A percentile compares a stretch with the other conserved stretches of the same genome.
Evolutionary conservation across 2,888 invertebrate species (phyloP).

Genomic region (Leptopilina drosophilae): DNA sequence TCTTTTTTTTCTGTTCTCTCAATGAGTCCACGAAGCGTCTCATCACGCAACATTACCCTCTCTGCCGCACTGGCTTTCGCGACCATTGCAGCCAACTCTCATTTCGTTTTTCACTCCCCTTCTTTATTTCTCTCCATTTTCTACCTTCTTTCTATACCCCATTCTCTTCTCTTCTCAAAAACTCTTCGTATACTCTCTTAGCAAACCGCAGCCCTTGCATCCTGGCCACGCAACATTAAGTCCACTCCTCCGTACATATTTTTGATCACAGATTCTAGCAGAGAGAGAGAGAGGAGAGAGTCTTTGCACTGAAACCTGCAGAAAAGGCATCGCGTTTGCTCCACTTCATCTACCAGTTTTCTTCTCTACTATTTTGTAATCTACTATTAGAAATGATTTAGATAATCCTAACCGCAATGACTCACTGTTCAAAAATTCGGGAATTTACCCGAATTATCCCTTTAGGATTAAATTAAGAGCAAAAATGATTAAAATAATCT

Average conservation of each 20-base stretch:
- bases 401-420: neutral
- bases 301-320: conserved; percentile 42
- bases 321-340: neutral
- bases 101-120: conserved; percentile 37
- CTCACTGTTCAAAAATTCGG: too few relatives aligned
- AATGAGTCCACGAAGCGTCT: conserved; percentile 75
- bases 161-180: conserved; percentile 36
- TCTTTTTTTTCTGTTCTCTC: conserved; percentile 62
- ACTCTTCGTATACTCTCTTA: conserved; percentile 4
- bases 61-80: conserved; percentile 19
- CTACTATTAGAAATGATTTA: neutral
- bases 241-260: conserved; percentile 66
- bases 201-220: conserved; percentile 62
- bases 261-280: conserved; percentile 58
- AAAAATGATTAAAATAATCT: too few relatives aligned
- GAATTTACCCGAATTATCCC: too few relatives aligned
- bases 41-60: conserved; percentile 76
- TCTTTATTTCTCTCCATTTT: conserved; percentile 49
- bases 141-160: conserved; percentile 38
- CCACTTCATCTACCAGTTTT: neutral
- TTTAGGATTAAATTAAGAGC: too few relatives aligned
- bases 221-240: conserved; percentile 72
- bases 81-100: conserved; percentile 46
- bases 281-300: conserved; percentile 44
- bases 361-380: neutral